A percentile compares a stretch with the other conserved stretches of the same genome.
These are phyloP conservation scores for Coelopa pilipes DNA, from an alignment of 2,888 invertebrate genomes.

Conservation along the genomic window DNA sequence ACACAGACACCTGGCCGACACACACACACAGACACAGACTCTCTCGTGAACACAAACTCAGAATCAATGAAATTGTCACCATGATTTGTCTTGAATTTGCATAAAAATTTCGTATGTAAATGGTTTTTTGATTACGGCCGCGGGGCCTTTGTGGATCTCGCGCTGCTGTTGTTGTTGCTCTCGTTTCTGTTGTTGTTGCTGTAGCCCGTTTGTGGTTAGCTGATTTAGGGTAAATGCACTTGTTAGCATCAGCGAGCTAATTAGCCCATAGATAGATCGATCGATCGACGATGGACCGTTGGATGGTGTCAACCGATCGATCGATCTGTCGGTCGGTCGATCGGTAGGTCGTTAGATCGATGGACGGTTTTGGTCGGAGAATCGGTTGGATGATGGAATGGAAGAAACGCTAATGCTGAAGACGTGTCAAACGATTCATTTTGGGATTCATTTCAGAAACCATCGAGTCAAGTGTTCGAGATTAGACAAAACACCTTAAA, in stretches of 20 bases:
- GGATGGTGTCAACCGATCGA: not conserved
- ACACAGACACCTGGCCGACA: not conserved
- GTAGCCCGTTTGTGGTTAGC: not conserved
- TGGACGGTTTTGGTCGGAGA: not conserved
- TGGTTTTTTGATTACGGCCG: no score
- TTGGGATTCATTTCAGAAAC: not conserved
- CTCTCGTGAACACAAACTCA: not conserved
- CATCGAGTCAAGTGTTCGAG: constrained; percentile 16
- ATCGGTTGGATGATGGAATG: constrained; percentile 1
- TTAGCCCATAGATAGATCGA: no score
- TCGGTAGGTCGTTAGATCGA: not conserved
- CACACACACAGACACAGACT: not conserved
- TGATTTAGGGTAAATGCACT: constrained; percentile 24
- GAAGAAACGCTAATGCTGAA: constrained; percentile 22
- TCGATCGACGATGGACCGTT: no score
- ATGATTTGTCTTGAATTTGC: constrained; percentile 6
- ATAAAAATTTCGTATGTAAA: not conserved
- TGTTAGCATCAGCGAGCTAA: constrained; percentile 5
- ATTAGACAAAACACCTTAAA: constrained; percentile 3
- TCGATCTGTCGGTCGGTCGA: not conserved
- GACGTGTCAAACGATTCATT: constrained; percentile 24
- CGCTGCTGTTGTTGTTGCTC: no score
- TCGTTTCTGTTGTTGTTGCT: not conserved
- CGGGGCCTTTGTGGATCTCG: no score
- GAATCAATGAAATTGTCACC: not conserved